phyloP scores from a whole-genome alignment of 2,113 vertebrate genomes.

The Colius striatus region DNA sequence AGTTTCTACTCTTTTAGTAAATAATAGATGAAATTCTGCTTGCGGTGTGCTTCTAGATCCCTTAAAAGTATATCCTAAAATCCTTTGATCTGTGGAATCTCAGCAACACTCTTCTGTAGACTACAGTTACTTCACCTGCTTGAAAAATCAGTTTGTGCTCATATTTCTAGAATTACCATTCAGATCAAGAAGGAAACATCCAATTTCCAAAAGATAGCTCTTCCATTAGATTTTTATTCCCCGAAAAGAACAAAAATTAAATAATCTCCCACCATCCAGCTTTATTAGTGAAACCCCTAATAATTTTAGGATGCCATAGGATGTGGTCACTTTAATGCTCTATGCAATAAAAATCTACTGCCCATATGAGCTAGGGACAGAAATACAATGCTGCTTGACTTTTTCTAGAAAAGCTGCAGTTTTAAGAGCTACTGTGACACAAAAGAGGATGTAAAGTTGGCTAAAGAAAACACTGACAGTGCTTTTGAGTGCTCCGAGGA shows the following conservation, averaged over 20 bases:
- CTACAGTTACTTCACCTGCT: background rate
- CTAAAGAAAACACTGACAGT: background rate
- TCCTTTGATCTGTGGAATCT: background rate
- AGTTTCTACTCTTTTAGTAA: constrained; percentile 50
- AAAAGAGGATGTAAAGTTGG: background rate
- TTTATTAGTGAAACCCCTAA: background rate
- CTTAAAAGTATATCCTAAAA: constrained; percentile 40
- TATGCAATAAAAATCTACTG: background rate
- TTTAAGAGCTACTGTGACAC: background rate
- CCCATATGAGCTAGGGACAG: background rate
- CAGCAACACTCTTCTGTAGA: background rate
- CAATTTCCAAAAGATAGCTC: background rate
- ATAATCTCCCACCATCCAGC: background rate
- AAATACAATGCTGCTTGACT: background rate
- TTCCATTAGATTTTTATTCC: constrained; percentile 11
- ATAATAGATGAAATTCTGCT: constrained; percentile 60
- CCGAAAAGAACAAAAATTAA: background rate
- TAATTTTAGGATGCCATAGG: background rate
- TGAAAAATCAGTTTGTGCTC: background rate
- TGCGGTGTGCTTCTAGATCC: background rate
- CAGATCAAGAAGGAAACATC: background rate
- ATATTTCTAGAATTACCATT: background rate
- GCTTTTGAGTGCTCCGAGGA: background rate
- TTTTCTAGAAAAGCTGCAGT: background rate
- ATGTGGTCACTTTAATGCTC: background rate